Percentiles rank a stretch among this genome's conserved stretches.
Evolutionary conservation across 2,113 vertebrate species (phyloP).

Genomic region (Trichomycterus rosablanca): DNA sequence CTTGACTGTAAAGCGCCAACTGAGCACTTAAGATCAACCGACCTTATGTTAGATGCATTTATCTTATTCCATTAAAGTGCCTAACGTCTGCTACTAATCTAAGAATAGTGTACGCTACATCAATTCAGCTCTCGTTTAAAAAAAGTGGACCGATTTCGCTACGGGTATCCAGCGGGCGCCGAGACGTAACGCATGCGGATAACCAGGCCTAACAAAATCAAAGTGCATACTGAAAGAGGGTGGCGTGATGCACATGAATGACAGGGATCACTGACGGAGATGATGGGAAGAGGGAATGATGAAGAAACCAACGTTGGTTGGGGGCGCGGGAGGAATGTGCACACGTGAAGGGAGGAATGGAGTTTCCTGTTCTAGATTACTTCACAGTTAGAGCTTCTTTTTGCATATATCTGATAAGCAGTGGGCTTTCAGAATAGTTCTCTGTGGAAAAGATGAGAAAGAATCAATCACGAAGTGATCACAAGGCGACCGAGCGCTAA

Average conservation of each 20-base stretch:
- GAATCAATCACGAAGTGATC: slow-evolving; percentile 54
- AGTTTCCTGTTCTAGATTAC: slow-evolving; percentile 59
- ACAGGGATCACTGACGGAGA: slow-evolving; percentile 3
- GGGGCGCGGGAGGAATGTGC: slow-evolving; percentile 24
- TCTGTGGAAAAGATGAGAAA: slow-evolving; percentile 65
- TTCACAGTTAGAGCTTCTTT: slow-evolving; percentile 73
- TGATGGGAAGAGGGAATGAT: neutral
- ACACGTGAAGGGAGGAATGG: slow-evolving; percentile 57
- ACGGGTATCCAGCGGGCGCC: slow-evolving; percentile 2
- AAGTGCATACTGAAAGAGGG: neutral
- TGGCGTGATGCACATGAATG: neutral
- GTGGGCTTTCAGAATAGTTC: slow-evolving; percentile 66
- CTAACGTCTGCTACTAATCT: slow-evolving; percentile 24
- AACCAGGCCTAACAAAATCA: neutral
- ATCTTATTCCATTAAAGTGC: slow-evolving; percentile 27
- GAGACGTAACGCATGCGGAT: neutral
- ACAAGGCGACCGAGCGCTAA: slow-evolving; percentile 39
- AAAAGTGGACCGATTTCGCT: neutral
- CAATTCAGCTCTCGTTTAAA: neutral
- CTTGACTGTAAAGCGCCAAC: neutral
- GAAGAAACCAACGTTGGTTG: slow-evolving; percentile 2
- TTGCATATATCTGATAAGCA: slow-evolving; percentile 75
- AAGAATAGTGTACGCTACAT: slow-evolving; percentile 34
- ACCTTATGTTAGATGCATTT: slow-evolving; percentile 1
- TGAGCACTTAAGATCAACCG: too few species aligned